These are phyloP conservation scores for Calycopis cecrops DNA, from an alignment of 1,140 invertebrate species.

Conservation along the genomic window DNA sequence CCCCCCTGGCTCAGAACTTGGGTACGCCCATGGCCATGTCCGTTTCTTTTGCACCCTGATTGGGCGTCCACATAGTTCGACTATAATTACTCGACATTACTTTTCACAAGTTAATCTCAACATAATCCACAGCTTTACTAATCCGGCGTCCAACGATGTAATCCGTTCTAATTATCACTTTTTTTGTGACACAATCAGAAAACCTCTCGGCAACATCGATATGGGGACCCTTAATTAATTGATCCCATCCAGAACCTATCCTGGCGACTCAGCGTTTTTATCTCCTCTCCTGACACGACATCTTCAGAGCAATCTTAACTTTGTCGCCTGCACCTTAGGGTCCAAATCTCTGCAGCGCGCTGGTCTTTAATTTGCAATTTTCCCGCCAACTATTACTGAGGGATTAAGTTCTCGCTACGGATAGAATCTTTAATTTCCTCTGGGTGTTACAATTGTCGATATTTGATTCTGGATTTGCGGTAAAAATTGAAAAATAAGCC, in stretches of 20 bases:
- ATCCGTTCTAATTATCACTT: no score
- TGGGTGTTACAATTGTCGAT: slow-evolving; percentile 43
- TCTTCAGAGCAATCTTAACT: slow-evolving; percentile 20
- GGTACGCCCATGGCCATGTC: no score
- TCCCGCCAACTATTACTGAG: slow-evolving; percentile 54
- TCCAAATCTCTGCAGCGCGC: slow-evolving; percentile 14
- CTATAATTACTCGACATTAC: no score
- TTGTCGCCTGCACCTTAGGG: slow-evolving; percentile 15
- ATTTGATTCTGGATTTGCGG: slow-evolving; percentile 36
- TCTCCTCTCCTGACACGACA: slow-evolving; percentile 25
- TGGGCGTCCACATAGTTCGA: no score
- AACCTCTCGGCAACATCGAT: slow-evolving; percentile 25
- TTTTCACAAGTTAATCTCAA: no score
- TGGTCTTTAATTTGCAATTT: slow-evolving; percentile 60
- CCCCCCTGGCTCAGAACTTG: no score
- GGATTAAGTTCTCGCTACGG: slow-evolving; percentile 58
- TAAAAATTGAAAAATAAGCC: slow-evolving; percentile 26
- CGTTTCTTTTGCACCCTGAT: no score
- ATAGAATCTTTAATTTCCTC: slow-evolving; percentile 68
- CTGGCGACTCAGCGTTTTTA: slow-evolving; percentile 48
- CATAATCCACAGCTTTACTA: no score
- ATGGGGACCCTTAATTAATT: slow-evolving; percentile 54
- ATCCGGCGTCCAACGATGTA: no score
- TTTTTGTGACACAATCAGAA: no score
- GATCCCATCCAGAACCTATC: slow-evolving; percentile 42